Base-by-base conservation (phyloP, 2,888 invertebrate genomes). In the Schizaphis graminum region DNA sequence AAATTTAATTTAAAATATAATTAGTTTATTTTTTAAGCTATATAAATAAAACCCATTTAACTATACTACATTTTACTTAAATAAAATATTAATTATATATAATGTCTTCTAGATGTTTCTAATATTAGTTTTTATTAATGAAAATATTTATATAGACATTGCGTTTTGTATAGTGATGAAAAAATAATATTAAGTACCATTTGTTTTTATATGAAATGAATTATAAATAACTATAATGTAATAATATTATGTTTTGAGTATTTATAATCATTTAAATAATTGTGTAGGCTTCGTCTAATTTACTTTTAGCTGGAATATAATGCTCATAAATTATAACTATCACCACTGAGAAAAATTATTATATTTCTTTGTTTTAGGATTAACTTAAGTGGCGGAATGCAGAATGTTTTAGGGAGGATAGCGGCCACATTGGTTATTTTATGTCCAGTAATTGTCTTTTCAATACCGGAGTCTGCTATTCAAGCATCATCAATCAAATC, bases 341-440 rank as follows among this genome's bases (percentile, higher is more conserved):
- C 35, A 35, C n/a, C 28, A 61, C n/a, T 1, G 16, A 44, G 10
- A n/a, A 44, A 28, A 26, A 89, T 13, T 44, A 47, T 77, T 67
- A 53, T 91, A 53, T 10, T 1, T 41, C 21, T 53, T 21, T 89
- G 35, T 93, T 93, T 90, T 47, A 93, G 93, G 89, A 85, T 61
- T 28, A 26, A 90, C 47, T 61, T 49, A 94, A 86, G 61, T 86
- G 86, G 49, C 94, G 94, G 90, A 86, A 94, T 94, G 94, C 94
- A 91, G 94, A 94, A 94, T 94, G 90, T 94, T 90, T 94, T 94
- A 94, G 44, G 94, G 21, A 94, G 90, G 49, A 94, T 90, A 94
- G 94, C 94, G 90, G 86, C 94, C 94, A 53, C 94, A 86, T 86
- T 94, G 94, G 94, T 94, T 94, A 86, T 94, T 94, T 91, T 94